phyloP scores from a whole-genome alignment of 2,113 vertebrate genomes.

The Anoura caudifer region DNA sequence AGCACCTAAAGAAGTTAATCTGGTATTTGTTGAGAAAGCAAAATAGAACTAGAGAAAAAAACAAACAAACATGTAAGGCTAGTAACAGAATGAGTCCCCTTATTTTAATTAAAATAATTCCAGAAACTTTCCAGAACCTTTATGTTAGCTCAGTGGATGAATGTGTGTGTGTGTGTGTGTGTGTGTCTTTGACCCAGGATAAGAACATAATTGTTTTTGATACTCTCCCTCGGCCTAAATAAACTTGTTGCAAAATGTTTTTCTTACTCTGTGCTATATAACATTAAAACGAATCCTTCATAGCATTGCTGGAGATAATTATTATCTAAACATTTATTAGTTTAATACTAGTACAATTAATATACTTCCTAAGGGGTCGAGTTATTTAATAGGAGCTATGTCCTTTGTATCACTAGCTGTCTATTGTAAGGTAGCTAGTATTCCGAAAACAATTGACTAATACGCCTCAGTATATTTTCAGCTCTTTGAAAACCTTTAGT shows the following conservation, averaged over 20 bases:
- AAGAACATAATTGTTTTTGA: neutral
- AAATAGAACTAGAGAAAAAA: neutral
- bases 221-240: neutral
- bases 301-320: neutral
- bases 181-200: neutral
- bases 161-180: neutral
- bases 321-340: neutral
- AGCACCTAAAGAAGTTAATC: neutral
- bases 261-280: neutral
- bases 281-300: neutral
- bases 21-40: neutral
- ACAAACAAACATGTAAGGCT: neutral
- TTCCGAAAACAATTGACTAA: neutral
- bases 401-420: neutral
- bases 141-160: neutral
- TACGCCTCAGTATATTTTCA: neutral
- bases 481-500: slow-evolving; percentile 37
- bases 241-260: neutral
- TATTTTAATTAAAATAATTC: neutral
- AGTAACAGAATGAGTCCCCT: neutral
- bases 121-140: neutral
- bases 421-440: neutral
- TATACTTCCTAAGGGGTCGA: neutral
- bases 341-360: neutral
- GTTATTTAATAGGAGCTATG: neutral